phyloP scores from a whole-genome alignment of 2,888 invertebrate genomes.

The Matsumyia berberina region DNA sequence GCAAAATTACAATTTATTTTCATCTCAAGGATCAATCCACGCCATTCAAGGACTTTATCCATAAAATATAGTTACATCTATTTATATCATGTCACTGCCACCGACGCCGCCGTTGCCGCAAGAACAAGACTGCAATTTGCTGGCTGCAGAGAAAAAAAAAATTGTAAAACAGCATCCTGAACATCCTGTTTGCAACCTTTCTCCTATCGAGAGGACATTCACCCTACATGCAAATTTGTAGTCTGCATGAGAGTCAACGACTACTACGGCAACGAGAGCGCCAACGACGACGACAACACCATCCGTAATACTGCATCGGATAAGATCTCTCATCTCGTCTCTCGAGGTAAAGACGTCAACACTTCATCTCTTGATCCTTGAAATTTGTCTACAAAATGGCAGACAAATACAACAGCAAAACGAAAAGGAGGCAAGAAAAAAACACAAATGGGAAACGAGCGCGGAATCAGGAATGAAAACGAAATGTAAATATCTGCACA shows the following conservation, averaged over 20 bases:
- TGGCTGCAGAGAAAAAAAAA: constrained; percentile 28
- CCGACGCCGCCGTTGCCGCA: constrained; percentile 34
- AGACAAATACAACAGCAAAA: constrained; percentile 65
- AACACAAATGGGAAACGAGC: constrained; percentile 62
- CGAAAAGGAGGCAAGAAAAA: constrained; percentile 13
- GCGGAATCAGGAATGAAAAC: constrained; percentile 56
- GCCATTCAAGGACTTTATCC: constrained; percentile 66
- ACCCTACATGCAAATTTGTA: constrained; percentile 74
- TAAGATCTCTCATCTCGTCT: constrained; percentile 76
- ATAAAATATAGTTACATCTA: constrained; percentile 63
- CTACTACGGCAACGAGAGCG: constrained; percentile 14
- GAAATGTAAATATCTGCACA: constrained; percentile 67
- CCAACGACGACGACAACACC: constrained; percentile 58
- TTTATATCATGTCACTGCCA: constrained; percentile 66
- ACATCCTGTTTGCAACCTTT: constrained; percentile 73
- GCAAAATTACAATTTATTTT: constrained; percentile 76
- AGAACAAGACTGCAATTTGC: constrained; percentile 76
- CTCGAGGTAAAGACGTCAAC: constrained; percentile 76
- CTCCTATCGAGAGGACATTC: constrained; percentile 73
- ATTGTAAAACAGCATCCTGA: constrained; percentile 58
- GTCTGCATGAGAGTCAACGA: constrained; percentile 59
- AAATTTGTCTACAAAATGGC: constrained; percentile 76
- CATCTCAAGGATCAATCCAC: constrained; percentile 75
- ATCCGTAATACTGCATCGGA: constrained; percentile 75
- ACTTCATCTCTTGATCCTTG: constrained; percentile 76